These are phyloP conservation scores for Cyprinodon variegatus DNA, from an alignment of 2,113 vertebrate genomes.

Conservation along the genomic window DNA sequence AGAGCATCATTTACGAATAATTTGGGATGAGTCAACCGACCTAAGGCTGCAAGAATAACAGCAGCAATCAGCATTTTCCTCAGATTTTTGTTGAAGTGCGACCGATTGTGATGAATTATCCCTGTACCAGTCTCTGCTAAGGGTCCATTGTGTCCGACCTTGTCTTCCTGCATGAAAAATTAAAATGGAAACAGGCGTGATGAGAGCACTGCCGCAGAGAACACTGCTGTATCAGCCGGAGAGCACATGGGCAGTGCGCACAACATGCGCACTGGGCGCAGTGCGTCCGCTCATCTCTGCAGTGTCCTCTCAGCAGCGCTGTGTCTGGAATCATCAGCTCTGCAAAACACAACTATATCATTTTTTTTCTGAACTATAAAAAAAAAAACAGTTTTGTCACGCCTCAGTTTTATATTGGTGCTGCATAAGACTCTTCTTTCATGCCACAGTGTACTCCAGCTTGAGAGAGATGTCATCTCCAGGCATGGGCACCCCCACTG, in stretches of 20 bases:
- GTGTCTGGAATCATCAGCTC: constrained; percentile 7
- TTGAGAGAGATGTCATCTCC: constrained; percentile 85
- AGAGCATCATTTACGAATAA: background rate
- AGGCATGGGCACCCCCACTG: constrained; percentile 81
- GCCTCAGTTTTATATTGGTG: constrained; percentile 7
- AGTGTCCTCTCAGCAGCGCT: constrained; percentile 55
- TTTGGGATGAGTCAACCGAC: background rate
- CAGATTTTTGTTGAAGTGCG: background rate
- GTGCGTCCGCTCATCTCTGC: constrained; percentile 64
- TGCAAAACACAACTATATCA: constrained; percentile 5
- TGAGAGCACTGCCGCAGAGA: constrained; percentile 59
- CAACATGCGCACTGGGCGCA: constrained; percentile 76
- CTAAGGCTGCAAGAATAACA: background rate
- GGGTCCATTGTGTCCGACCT: constrained; percentile 47
- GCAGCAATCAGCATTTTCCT: background rate
- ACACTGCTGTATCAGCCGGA: constrained; percentile 63
- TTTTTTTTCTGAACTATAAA: constrained; percentile 17
- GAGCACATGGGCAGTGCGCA: constrained; percentile 80
- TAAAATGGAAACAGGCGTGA: constrained; percentile 62
- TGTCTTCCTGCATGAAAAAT: constrained; percentile 64
- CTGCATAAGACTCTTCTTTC: constrained; percentile 15
- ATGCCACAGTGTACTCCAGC: constrained; percentile 55
- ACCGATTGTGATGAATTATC: background rate
- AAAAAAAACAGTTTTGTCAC: background rate
- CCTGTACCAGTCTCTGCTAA: background rate